A percentile compares a stretch with the other conserved stretches of the same genome.
These are phyloP conservation scores for Lepus townsendii DNA, from an alignment of 2,797 vertebrate genomes.

Conservation along the genomic window DNA sequence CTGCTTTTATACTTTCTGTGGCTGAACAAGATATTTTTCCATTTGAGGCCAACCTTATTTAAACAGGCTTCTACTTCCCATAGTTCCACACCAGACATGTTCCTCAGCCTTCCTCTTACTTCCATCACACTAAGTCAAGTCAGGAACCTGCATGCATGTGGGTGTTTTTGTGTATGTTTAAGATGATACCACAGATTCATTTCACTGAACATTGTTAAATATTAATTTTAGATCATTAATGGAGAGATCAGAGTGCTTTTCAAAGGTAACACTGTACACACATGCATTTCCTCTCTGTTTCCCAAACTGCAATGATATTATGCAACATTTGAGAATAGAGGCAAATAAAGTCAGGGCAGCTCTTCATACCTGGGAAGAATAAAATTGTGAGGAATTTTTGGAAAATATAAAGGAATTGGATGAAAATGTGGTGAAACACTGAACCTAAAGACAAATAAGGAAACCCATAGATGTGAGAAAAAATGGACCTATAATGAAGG, in stretches of 20 bases:
- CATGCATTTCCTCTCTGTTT: not conserved
- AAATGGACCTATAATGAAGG: not conserved
- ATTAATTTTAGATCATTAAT: constrained; percentile 8
- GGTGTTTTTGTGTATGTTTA: not conserved
- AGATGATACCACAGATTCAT: not conserved
- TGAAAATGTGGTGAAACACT: not conserved
- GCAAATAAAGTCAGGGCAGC: not conserved
- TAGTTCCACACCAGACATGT: not conserved
- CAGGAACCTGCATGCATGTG: not conserved
- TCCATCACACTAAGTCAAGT: not conserved
- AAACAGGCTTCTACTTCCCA: not conserved
- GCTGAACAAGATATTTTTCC: not conserved
- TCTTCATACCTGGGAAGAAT: not conserved
- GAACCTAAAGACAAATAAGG: not conserved
- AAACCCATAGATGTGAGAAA: not conserved
- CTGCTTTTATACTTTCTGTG: no score
- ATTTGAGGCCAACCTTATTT: not conserved
- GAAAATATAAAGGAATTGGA: not conserved
- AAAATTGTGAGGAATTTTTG: not conserved
- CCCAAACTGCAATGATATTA: not conserved
- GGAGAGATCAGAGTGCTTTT: not conserved
- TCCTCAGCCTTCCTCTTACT: fast-evolving
- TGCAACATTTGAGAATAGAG: not conserved
- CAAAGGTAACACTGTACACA: not conserved
- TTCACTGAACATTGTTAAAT: not conserved